phyloP scores from a whole-genome alignment of 2,888 invertebrate species.

The Galerucella pusilla region DNA sequence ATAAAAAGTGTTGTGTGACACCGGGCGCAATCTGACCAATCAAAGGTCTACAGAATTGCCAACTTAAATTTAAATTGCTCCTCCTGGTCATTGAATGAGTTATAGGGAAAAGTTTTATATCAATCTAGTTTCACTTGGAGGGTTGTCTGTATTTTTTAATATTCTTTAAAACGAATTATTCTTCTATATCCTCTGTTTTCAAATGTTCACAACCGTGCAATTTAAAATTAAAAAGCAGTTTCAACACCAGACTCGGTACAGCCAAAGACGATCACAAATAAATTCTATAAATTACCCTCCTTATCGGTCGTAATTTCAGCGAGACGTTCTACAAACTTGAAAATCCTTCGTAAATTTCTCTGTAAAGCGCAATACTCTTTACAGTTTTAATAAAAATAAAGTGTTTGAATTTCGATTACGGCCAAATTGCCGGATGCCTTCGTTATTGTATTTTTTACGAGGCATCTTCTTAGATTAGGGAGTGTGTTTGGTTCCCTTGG shows the following conservation, averaged over 20 bases:
- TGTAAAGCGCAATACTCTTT: constrained; percentile 27
- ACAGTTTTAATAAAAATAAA: constrained; percentile 40
- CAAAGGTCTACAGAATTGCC: too few species aligned
- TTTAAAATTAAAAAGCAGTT: background rate
- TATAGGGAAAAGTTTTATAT: too few species aligned
- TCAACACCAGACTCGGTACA: background rate
- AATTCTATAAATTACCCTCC: constrained; percentile 18
- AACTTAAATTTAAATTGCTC: too few species aligned
- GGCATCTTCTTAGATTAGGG: constrained; percentile 57
- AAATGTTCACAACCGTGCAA: background rate
- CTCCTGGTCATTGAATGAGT: too few species aligned
- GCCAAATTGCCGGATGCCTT: constrained; percentile 41
- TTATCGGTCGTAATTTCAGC: constrained; percentile 17
- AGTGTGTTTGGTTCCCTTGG: constrained; percentile 47
- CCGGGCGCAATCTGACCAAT: too few species aligned
- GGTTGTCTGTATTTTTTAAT: background rate
- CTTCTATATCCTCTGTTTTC: background rate
- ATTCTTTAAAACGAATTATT: background rate
- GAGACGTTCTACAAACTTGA: constrained; percentile 13
- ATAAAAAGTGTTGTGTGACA: too few species aligned
- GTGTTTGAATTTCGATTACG: constrained; percentile 43
- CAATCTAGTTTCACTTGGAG: too few species aligned
- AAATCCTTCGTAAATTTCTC: constrained; percentile 21
- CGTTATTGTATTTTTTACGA: constrained; percentile 62
- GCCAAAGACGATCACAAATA: constrained; percentile 5